These are phyloP conservation scores for Sepioteuthis lessoniana DNA, from an alignment of 2,888 invertebrate genomes.

Conservation along the genomic window DNA sequence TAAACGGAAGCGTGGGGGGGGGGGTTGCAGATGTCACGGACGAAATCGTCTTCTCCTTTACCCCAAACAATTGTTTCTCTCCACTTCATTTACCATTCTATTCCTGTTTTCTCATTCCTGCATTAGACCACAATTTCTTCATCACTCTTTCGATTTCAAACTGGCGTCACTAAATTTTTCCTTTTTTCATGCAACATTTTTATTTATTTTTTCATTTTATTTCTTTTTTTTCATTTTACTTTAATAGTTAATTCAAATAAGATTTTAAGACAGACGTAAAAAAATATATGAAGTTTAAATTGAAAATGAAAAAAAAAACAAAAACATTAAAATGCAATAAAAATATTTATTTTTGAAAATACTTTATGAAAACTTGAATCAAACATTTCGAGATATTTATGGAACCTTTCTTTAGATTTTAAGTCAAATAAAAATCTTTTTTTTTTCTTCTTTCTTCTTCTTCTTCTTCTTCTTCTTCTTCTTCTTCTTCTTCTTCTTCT, in stretches of 20 bases:
- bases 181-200: no score
- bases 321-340: not conserved
- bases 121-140: not conserved
- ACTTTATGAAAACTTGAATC: not conserved
- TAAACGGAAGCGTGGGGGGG: not conserved
- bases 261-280: not conserved
- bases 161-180: not conserved
- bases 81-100: not conserved
- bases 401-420: conserved; percentile 2
- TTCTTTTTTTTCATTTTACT: not conserved
- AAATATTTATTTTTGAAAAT: conserved; percentile 17
- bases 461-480: no score
- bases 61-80: not conserved
- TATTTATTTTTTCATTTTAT: no score
- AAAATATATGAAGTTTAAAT: not conserved
- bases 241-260: conserved; percentile 23
- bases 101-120: not conserved
- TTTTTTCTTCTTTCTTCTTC: no score
- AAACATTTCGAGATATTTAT: not conserved
- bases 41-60: not conserved
- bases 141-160: not conserved
- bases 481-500: no score
- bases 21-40: not conserved
- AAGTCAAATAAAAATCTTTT: no score
- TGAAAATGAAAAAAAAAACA: not conserved